Evolutionary conservation across 1,140 invertebrate genomes (phyloP), one percentile per base, ranked within the genome.

Genomic region (Asbolus verrucosus): DNA sequence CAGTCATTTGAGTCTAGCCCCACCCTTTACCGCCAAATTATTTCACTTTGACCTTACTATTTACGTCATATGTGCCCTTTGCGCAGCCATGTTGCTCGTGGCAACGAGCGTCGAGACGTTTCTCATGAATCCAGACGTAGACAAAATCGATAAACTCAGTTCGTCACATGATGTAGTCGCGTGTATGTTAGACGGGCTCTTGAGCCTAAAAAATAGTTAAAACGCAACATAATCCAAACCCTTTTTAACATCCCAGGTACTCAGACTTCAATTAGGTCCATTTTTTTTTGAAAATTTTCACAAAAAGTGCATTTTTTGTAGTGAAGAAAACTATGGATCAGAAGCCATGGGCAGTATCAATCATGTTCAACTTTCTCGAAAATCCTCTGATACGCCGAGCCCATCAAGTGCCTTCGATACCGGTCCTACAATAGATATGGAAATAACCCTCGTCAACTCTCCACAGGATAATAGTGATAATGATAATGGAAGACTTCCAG

Each of bases 401-500:
- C 67, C 70, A 18, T 72, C 73, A 73, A 73, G 70, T 75, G 73
- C 69, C 75, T 72, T 75, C 15, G 62, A 61, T 38, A 30, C 71
- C 46, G 54, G 46, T 61, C 67, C 67, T 36, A 16, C 69, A 62
- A 39, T 73, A 71, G 73, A 76, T 41, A 76, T 75, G 75, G 69
- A 73, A 75, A 68, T 73, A 65, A 75, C 75, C 39, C 65, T 73
- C 21, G 72, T 77, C 27, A 72, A 70, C 24, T 31, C 62, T 66
- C 68, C 70, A 54, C 63, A 41, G 38, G 77, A 77, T 36, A 74
- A 70, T 68, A 76, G 31, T 39, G 78, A 78, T 59, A 76, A 76
- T 67, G 78, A 79, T 59, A 81, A 81, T 70, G 82, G 83, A 41
- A 81, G 82, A 60, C 74, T 87, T n/a, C 86, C 85, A 18, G 85